Evolutionary conservation across 2,113 vertebrate species (phyloP).

Genomic region (Dicerorhinus sumatrensis): DNA sequence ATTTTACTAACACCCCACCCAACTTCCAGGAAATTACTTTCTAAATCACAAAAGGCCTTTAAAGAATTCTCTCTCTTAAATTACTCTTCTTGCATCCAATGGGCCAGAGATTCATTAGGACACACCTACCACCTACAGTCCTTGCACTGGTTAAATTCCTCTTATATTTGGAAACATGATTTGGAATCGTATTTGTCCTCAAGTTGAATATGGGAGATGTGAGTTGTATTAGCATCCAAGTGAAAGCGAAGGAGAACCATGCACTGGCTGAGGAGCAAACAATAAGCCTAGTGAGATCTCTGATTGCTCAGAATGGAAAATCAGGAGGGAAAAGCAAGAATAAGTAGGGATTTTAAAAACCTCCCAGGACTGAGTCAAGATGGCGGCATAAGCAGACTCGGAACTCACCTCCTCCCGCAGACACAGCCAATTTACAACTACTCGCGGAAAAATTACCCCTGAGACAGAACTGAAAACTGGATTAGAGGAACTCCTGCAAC

Average conservation of each 20-base stretch:
- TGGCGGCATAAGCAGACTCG: too few species aligned
- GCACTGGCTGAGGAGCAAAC: not conserved
- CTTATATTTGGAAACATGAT: not conserved
- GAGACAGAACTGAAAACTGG: too few species aligned
- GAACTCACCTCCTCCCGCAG: too few species aligned
- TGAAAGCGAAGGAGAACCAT: not conserved
- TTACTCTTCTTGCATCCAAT: not conserved
- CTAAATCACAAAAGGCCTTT: not conserved
- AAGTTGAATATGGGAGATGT: not conserved
- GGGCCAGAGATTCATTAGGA: not conserved
- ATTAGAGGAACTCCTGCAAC: too few species aligned
- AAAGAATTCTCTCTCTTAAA: not conserved
- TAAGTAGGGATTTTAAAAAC: not conserved
- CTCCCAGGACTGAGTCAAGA: too few species aligned
- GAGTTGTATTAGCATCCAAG: not conserved
- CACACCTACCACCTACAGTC: not conserved
- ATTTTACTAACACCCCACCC: not conserved
- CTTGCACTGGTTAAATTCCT: not conserved
- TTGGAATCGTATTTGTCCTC: not conserved
- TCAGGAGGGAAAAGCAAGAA: not conserved
- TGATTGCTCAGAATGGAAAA: not conserved
- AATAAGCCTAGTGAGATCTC: not conserved
- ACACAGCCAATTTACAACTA: too few species aligned
- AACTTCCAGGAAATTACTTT: not conserved
- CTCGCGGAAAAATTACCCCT: too few species aligned